Evolutionary conservation across 2,797 vertebrate genomes (phyloP), one percentile per base, ranked within the genome.

Genomic region (Masticophis lateralis): DNA sequence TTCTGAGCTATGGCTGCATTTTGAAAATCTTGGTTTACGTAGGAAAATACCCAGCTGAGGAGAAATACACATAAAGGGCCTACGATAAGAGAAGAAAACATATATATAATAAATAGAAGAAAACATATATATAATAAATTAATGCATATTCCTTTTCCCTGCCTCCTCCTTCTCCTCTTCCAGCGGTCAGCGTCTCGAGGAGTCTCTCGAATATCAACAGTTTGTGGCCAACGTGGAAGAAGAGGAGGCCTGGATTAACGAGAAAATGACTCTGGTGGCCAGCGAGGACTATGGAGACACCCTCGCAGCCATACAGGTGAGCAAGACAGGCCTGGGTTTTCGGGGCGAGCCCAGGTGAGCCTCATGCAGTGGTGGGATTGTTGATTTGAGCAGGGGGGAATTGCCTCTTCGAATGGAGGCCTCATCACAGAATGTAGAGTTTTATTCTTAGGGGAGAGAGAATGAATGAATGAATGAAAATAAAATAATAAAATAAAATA

Each of bases 221-320:
- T 99, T 99, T 96, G 99, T 99, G 93, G 99, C 99, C 5, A 99
- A 99, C 0, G 99, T 99, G 94, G 99, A 99, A 92, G 99, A 99
- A 93, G 99, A 99, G 91, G 99, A 99, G 96, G 99, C 99, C 5
- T 99, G 99, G 99, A 99, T 99, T 96, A 99, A 99, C 74, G 99
- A 99, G 98, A 99, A 99, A 94, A 98, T 99, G 98, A 99, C 99
- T 0, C 96, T 99, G 92, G 99, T 99, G 51, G 99, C 99, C 90
- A 99, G 99, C 0, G 99, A 99, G 92, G 99, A 99, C 93, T 99
- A 99, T 0, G 99, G 99, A 32, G 99, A 99, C 94, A 99, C 99
- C 0, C 98, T 99, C 92, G 99, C 99, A 59, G 99, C 99, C 6
- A 99, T 99, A 93, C 99, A 99, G 99, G 99, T 99, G 57, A 61